Conservation (phyloP, 2,113 vertebrate species). For the Lamprologus lemairii region DNA sequence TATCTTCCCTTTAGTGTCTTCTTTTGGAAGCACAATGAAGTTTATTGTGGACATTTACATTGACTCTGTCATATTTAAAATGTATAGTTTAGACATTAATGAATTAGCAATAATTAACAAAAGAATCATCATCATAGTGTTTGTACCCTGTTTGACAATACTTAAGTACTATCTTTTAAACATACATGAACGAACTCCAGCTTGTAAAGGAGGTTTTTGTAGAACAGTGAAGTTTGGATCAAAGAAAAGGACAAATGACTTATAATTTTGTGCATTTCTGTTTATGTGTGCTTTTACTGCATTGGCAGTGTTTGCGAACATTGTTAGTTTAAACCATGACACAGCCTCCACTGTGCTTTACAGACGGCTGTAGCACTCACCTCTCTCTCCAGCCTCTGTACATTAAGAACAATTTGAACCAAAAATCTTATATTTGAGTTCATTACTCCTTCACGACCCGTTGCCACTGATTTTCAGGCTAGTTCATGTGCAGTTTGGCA, state of each 20-base stretch:
- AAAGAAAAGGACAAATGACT: not conserved
- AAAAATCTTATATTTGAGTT: not conserved
- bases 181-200: rapidly evolving
- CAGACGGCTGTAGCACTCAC: not conserved
- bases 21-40: not conserved
- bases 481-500: not conserved
- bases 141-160: not conserved
- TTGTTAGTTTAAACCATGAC: not conserved
- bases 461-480: not conserved
- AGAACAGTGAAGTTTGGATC: not conserved
- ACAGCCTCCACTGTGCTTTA: not conserved
- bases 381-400: not conserved
- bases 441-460: not conserved
- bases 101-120: rapidly evolving
- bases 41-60: not conserved
- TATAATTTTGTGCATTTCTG: not conserved
- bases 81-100: not conserved
- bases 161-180: not conserved
- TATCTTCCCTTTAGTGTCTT: not conserved
- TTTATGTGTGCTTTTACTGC: not conserved
- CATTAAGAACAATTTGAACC: not conserved
- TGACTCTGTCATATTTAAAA: not conserved
- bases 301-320: not conserved
- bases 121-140: not conserved
- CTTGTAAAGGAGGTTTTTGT: not conserved